A percentile compares a stretch with the other conserved stretches of the same genome.
Conservation (phyloP, 1,140 invertebrate genomes). For the Eciton burchellii region DNA sequence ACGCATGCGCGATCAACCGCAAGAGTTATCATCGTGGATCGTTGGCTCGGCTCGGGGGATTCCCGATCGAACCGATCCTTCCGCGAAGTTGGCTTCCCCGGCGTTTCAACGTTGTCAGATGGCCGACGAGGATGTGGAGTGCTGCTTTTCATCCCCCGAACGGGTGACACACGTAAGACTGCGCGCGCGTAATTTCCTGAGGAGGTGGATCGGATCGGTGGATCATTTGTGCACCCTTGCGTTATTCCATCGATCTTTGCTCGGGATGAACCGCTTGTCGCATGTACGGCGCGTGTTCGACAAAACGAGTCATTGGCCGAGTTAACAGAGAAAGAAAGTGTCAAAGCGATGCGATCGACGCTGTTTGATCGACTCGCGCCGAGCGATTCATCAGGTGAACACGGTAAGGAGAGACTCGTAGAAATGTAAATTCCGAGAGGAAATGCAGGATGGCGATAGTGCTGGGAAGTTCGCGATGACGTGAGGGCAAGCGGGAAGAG, state of each 20-base stretch:
- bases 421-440: conserved; percentile 77
- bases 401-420: conserved; percentile 67
- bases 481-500: not conserved
- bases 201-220: conserved; percentile 2
- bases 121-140: conserved; percentile 43
- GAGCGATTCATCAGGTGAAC: conserved; percentile 22
- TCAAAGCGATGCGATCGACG: conserved; percentile 12
- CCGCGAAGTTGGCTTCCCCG: conserved; percentile 51
- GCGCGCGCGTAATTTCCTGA: not conserved
- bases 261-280: not conserved
- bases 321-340: too few relatives aligned
- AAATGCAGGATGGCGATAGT: conserved; percentile 61
- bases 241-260: conserved; percentile 5
- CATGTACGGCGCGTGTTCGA: not conserved
- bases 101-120: conserved; percentile 32
- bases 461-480: conserved; percentile 31
- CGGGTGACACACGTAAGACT: conserved; percentile 40
- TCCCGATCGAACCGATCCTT: conserved; percentile 70
- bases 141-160: conserved; percentile 1
- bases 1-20: conserved; percentile 57
- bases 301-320: too few relatives aligned
- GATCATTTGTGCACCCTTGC: not conserved
- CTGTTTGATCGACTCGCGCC: conserved; percentile 26
- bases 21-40: conserved; percentile 68
- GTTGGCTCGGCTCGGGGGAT: conserved; percentile 45